These are phyloP conservation scores for Yponomeuta cagnagella DNA, from an alignment of 2,888 invertebrate species.

Conservation along the genomic window DNA sequence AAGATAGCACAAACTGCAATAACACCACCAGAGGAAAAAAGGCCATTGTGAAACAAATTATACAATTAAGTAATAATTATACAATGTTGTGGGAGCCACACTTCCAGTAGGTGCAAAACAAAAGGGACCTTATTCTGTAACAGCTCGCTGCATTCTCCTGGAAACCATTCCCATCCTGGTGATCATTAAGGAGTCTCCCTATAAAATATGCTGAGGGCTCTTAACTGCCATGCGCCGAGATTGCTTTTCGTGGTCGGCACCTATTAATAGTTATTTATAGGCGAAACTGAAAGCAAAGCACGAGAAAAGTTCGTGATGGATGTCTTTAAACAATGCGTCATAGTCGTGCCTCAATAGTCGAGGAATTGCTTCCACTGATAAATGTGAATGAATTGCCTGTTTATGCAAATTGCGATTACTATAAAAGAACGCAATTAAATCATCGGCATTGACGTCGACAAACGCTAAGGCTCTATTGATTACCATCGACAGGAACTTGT, in stretches of 20 bases:
- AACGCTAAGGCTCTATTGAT: not conserved
- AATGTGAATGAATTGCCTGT: slow-evolving; percentile 6
- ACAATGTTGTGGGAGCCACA: slow-evolving; percentile 43
- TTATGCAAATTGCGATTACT: slow-evolving; percentile 8
- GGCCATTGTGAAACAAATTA: not conserved
- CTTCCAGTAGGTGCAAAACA: slow-evolving; percentile 28
- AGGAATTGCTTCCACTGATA: slow-evolving; percentile 14
- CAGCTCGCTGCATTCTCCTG: slow-evolving; percentile 40
- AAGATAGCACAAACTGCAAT: not conserved
- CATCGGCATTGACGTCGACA: not conserved
- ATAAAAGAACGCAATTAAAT: not conserved
- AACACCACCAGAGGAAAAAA: slow-evolving; percentile 1
- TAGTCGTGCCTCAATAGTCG: slow-evolving; percentile 40
- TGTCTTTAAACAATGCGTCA: slow-evolving; percentile 44
- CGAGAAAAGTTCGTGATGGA: slow-evolving; percentile 43
- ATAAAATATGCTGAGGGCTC: slow-evolving; percentile 65
- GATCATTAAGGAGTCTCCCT: slow-evolving; percentile 65
- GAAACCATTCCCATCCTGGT: slow-evolving; percentile 24
- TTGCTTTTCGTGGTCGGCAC: slow-evolving; percentile 69
- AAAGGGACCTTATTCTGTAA: slow-evolving; percentile 35
- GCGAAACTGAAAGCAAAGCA: slow-evolving; percentile 52
- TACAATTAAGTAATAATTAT: slow-evolving; percentile 58
- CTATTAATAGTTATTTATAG: slow-evolving; percentile 69
- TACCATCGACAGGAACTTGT: not conserved
- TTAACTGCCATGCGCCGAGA: slow-evolving; percentile 66